A percentile compares a stretch with the other conserved stretches of the same genome.
phyloP scores from a whole-genome alignment of 2,113 vertebrate species.

The Bubo scandiacus region DNA sequence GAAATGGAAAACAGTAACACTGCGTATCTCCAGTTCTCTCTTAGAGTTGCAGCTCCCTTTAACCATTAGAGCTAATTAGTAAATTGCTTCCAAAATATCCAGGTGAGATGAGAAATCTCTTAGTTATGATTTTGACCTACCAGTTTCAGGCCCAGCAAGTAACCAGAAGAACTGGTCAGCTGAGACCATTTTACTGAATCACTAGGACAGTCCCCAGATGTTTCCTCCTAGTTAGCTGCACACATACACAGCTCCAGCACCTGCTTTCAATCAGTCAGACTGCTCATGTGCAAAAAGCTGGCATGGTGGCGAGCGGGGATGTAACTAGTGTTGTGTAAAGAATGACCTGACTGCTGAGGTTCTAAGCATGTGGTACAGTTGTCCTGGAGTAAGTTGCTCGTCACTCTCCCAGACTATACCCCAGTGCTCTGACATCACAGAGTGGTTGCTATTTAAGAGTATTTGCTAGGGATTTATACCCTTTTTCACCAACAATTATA shows the following conservation, averaged over 20 bases:
- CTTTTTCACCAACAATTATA: not conserved
- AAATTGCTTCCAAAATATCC: not conserved
- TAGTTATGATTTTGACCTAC: not conserved
- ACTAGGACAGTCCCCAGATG: not conserved
- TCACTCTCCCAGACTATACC: not conserved
- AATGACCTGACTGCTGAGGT: not conserved
- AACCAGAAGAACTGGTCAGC: not conserved
- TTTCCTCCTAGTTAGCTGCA: not conserved
- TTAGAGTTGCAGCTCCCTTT: not conserved
- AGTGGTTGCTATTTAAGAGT: not conserved
- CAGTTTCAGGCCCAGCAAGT: not conserved
- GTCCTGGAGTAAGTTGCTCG: not conserved
- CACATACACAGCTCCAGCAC: not conserved
- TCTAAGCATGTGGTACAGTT: not conserved
- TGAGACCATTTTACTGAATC: not conserved
- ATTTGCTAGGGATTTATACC: not conserved
- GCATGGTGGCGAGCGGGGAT: not conserved
- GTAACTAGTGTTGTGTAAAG: not conserved
- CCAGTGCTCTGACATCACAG: not conserved
- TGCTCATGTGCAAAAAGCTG: not conserved
- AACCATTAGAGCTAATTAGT: not conserved
- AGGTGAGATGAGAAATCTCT: not conserved
- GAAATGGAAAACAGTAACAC: not conserved
- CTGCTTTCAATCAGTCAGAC: not conserved
- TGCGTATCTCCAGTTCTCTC: not conserved